Base-by-base conservation (phyloP, 2,113 vertebrate genomes). In the Cynoglossus semilaevis region DNA sequence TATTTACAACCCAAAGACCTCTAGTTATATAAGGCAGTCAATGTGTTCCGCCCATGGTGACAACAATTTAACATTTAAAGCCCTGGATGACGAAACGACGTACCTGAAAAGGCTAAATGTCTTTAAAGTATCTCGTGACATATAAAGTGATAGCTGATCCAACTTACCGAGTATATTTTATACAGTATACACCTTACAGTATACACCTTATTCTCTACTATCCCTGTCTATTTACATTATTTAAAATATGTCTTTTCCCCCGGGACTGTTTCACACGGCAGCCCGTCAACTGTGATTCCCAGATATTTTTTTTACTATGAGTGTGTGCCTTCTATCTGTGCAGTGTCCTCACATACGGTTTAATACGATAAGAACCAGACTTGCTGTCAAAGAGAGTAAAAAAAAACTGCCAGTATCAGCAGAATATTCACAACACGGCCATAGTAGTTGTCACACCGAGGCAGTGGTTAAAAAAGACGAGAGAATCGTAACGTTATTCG, bases 1-100 rank as follows among this genome's bases (percentile, higher is more conserved):
- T 73, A 82, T 78, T 55, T 76, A 78, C 67, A 81, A 63, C 56
- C 70, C 49, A 55, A 68, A 56, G 55, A 69, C 63, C 40, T 78
- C 63, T 71, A 58, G 72, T 73, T 58, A 51, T 13, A 55, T 29
- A 59, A 66, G 72, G 63, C 35, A 44, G 54, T 64, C 63, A 64
- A 77, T 50, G 35, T 29, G 17, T 46, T 7, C 17, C 40, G 29
- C 29, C 5, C 22, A 29, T 53, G 52, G 8, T 45, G 19, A 50
- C 13, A 22, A n/a, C 16, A 10, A 13, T 63, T 37, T 14, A 34
- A 58, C 5, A 46, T 53, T 59, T 49, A 1, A 57, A 51, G 12
- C 5, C 51, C 34, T 38, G 8, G 46, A 9, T 29, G 10, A 40
- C 55, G 43, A 51, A 19, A 67, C 34, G 18, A 34, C 17, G 41